phyloP scores from a whole-genome alignment of 2,888 invertebrate species.

The Sarcophaga carnaria region DNA sequence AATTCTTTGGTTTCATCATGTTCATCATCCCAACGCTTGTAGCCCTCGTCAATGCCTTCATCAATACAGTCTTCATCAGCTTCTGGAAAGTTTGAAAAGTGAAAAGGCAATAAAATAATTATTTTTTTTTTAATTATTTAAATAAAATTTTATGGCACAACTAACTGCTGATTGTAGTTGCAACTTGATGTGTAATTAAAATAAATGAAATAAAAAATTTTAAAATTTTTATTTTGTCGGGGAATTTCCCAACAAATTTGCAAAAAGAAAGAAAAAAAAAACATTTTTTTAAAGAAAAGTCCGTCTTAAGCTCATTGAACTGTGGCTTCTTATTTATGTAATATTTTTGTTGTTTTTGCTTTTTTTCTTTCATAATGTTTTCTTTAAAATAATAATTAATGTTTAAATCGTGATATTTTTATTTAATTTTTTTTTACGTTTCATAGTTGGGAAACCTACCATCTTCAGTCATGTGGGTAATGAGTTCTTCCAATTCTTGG shows the following conservation, averaged over 20 bases:
- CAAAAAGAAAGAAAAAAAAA: not conserved
- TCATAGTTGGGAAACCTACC: constrained; percentile 81
- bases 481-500: constrained; percentile 91
- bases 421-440: not conserved
- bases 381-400: constrained; percentile 10
- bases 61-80: constrained; percentile 95
- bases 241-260: not conserved
- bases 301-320: constrained; percentile 12
- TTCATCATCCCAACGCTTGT: constrained; percentile 83
- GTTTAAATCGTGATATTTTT: constrained; percentile 29
- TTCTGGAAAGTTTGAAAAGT: constrained; percentile 82
- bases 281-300: not conserved
- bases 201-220: not conserved
- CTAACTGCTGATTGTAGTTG: no score
- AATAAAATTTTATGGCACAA: no score
- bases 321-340: constrained; percentile 17
- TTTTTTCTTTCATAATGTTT: not conserved
- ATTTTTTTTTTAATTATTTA: not conserved
- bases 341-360: not conserved
- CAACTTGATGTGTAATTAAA: not conserved
- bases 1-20: constrained; percentile 83
- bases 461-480: constrained; percentile 91
- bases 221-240: not conserved
- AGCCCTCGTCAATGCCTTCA: constrained; percentile 90
- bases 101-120: not conserved